phyloP scores from a whole-genome alignment of 2,113 vertebrate genomes.

The Dolichotis patagonum region DNA sequence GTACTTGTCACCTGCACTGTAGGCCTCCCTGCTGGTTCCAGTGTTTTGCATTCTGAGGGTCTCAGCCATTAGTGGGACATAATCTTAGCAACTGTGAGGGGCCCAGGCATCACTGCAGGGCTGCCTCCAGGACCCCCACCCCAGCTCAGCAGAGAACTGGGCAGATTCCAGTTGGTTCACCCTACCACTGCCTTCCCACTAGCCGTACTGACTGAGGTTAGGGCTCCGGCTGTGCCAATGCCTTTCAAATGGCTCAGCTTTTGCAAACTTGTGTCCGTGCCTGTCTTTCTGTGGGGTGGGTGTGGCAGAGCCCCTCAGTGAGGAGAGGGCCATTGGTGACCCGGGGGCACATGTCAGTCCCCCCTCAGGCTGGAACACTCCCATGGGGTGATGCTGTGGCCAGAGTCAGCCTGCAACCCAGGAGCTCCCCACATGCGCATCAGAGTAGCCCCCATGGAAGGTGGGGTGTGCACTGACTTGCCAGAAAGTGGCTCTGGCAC shows the following conservation, averaged over 20 bases:
- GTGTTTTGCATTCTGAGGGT: neutral
- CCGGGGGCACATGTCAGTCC: neutral
- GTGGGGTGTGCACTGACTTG: rapidly evolving
- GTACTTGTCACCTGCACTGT: neutral
- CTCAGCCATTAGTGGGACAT: neutral
- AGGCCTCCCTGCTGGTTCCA: neutral
- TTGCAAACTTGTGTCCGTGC: neutral
- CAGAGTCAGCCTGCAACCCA: neutral
- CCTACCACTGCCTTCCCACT: neutral
- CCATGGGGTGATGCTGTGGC: rapidly evolving
- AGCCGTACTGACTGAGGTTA: neutral
- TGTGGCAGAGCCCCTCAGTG: neutral
- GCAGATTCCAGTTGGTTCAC: neutral
- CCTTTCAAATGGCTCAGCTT: neutral
- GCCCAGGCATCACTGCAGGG: neutral
- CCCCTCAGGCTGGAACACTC: neutral
- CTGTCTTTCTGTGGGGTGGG: neutral
- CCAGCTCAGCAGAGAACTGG: neutral
- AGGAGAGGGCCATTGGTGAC: neutral
- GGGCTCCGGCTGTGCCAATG: neutral
- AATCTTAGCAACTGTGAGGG: neutral
- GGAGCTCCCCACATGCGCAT: neutral
- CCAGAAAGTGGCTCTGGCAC: neutral
- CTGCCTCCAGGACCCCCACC: neutral
- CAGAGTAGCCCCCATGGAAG: rapidly evolving